Evolutionary conservation across 2,797 vertebrate species (phyloP).

Genomic region (Poliocrania exsul): DNA sequence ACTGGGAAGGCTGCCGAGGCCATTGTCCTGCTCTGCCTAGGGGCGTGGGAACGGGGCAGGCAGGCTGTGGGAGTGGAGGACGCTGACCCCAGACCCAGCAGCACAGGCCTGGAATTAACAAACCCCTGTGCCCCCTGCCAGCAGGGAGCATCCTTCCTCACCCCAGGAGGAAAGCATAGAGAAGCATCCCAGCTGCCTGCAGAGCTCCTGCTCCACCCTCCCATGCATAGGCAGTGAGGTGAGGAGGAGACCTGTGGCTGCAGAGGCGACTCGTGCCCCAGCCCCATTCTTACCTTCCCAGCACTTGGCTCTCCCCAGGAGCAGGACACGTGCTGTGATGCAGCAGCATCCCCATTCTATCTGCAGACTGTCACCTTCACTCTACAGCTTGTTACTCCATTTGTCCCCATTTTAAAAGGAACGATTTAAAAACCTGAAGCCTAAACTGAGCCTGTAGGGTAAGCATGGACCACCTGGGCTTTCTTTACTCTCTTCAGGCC

Average conservation of each 20-base stretch:
- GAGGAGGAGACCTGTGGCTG: fast-evolving
- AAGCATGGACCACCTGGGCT: neutral
- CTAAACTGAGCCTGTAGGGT: fast-evolving
- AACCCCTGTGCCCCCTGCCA: neutral
- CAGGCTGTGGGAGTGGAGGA: neutral
- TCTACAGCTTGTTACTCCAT: neutral
- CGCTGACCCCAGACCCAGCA: neutral
- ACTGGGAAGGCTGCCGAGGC: neutral
- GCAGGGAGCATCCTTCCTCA: neutral
- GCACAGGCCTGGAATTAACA: neutral
- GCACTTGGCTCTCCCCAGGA: fast-evolving
- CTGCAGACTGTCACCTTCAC: fast-evolving
- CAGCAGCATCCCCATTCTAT: neutral
- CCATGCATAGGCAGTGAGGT: fast-evolving
- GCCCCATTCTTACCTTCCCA: too few relatives aligned
- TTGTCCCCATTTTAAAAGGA: neutral
- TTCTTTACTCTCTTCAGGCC: slow-evolving; percentile 76
- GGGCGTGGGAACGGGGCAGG: neutral
- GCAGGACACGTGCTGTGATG: fast-evolving
- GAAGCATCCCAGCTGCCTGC: neutral
- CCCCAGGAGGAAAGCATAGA: neutral
- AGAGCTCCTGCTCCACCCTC: neutral
- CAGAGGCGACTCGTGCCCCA: fast-evolving
- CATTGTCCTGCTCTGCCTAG: neutral
- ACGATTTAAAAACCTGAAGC: neutral